Evolutionary conservation across 2,888 invertebrate species (phyloP).

Genomic region (Melolontha melolontha): DNA sequence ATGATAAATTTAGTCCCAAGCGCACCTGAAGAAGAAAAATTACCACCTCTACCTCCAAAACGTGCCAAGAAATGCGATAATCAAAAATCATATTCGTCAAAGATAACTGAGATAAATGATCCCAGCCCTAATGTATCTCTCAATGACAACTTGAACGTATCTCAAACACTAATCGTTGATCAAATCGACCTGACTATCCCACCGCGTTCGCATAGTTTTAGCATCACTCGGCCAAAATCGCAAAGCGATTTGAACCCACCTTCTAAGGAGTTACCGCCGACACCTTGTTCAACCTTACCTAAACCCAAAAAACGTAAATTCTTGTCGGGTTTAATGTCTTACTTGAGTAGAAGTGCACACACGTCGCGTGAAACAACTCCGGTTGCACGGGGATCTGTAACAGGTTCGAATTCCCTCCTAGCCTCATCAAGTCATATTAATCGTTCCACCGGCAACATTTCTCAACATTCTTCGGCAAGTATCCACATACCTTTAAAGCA

Average conservation of each 20-base stretch:
- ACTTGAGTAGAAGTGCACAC: conserved; percentile 39
- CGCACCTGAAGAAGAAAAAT: conserved; percentile 70
- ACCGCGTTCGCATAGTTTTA: conserved; percentile 58
- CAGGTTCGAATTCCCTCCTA: conserved; percentile 65
- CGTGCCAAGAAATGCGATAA: conserved; percentile 71
- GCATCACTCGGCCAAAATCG: conserved; percentile 53
- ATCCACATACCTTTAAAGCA: conserved; percentile 78
- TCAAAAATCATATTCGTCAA: conserved; percentile 41
- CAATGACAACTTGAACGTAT: conserved; percentile 12
- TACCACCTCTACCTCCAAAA: conserved; percentile 86
- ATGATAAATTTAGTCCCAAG: conserved; percentile 61
- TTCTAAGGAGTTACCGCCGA: conserved; percentile 70
- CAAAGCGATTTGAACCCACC: conserved; percentile 65
- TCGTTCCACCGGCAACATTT: conserved; percentile 45
- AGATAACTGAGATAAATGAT: conserved; percentile 62
- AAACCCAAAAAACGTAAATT: conserved; percentile 73
- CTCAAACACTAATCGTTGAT: conserved; percentile 3
- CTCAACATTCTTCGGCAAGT: conserved; percentile 58
- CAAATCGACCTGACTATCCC: conserved; percentile 49
- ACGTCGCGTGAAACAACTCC: conserved; percentile 44
- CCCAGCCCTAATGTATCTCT: conserved; percentile 40
- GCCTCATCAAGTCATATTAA: conserved; percentile 58
- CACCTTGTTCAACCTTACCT: conserved; percentile 65
- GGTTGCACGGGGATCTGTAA: conserved; percentile 54
- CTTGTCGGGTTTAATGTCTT: conserved; percentile 73